A percentile compares a stretch with the other conserved stretches of the same genome.
phyloP scores from a whole-genome alignment of 2,113 vertebrate genomes.

The Falcunculus frontatus region DNA sequence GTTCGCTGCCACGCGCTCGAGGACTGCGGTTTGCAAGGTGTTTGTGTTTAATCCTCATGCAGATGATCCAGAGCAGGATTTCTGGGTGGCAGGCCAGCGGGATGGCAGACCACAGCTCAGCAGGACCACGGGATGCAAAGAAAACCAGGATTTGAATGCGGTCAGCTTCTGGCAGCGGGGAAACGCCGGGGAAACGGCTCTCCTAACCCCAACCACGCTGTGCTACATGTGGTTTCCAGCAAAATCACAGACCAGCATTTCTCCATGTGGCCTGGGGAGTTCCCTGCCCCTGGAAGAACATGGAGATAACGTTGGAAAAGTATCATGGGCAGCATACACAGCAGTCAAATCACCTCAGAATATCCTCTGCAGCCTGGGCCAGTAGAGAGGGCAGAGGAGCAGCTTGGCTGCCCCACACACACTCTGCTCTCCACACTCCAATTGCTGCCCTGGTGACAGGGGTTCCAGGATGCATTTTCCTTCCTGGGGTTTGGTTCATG shows the following conservation, averaged over 20 bases:
- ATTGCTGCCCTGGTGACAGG: neutral
- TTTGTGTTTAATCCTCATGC: neutral
- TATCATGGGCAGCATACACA: rapidly evolving
- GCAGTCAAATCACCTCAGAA: neutral
- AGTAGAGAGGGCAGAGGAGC: neutral
- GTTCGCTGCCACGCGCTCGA: rapidly evolving
- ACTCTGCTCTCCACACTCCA: rapidly evolving
- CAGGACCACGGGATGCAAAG: neutral
- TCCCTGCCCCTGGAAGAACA: neutral
- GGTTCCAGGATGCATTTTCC: neutral
- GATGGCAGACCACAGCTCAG: conserved; percentile 1
- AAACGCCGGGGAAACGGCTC: rapidly evolving
- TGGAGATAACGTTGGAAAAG: neutral
- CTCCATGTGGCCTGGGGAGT: neutral
- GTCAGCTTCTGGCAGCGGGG: neutral
- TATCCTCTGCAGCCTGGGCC: neutral
- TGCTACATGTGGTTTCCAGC: neutral
- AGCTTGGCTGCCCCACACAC: rapidly evolving
- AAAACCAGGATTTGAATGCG: rapidly evolving
- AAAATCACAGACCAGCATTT: neutral
- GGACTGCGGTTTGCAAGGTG: neutral
- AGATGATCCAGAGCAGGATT: neutral
- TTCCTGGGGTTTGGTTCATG: neutral
- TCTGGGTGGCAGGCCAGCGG: neutral
- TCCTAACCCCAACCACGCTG: neutral